Evolutionary conservation across 2,797 vertebrate genomes (phyloP), one percentile per base, ranked within the genome.

Genomic region (Coreius guichenoti): DNA sequence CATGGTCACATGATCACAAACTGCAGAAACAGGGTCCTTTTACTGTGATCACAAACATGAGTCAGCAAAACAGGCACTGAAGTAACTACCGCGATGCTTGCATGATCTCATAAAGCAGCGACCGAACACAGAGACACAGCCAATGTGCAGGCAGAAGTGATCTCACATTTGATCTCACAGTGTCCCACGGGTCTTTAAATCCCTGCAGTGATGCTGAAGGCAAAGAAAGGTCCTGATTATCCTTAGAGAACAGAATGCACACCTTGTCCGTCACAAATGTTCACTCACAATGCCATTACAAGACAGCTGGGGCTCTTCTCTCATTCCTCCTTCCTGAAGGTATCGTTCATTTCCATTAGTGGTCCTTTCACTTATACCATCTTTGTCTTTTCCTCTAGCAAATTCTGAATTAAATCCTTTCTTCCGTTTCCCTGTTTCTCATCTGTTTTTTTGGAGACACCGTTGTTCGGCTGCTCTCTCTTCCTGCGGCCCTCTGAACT

Each of bases 401-500:
- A 65, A 67, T 61, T 26, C 4, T 29, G 36, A 23, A 49, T 13
- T 3, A 21, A 70, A 23, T 43, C 67, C 8, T 19, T 49, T 76
- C 54, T 47, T 58, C 49, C 23, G 17, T 23, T 54, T 76, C 36
- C 23, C 2, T 0, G 19, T 67, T 72, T 87, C 31, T 36, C 89
- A 70, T 61, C 13, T 8, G 54, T 39, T 43, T 69, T 87, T 86
- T 45, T 45, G 39, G 83, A 51, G 78, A 51, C 63, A 43, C 8
- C 1, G 78, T 80, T 81, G 68, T 74, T 81, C 78, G 73, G 81
- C 73, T 58, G 80, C 80, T 86, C 83, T 21, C 83, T 67, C 87
- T 82, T 89, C 85, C 77, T 75, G 88, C 86, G 85, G 89, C 84
- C 86, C 68, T 91, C 88, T 70, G 81, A 76, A 89, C 94, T 95